These are phyloP conservation scores for Rotaria magnacalcarata DNA, from an alignment of 2,888 invertebrate genomes.

Conservation along the genomic window DNA sequence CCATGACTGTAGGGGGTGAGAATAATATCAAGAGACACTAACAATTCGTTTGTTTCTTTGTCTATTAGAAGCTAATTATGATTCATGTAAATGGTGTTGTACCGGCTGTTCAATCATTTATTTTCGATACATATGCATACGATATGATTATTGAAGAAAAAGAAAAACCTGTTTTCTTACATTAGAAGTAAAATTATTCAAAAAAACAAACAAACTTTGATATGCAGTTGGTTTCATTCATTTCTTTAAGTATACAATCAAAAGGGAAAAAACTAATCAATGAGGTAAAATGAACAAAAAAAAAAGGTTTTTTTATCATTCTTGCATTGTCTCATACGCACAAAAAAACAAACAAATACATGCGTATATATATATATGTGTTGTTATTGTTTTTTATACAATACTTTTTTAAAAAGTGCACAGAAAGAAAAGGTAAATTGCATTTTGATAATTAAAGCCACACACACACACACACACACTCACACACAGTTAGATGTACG, in stretches of 20 bases:
- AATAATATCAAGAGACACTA: not conserved
- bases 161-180: not conserved
- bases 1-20: not conserved
- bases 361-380: not conserved
- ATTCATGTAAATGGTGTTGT: not conserved
- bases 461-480: conserved; percentile 16
- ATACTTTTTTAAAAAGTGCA: conserved; percentile 21
- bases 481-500: not conserved
- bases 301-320: not conserved
- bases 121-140: not conserved
- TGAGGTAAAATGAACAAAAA: not conserved
- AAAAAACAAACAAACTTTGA: not conserved
- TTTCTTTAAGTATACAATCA: not conserved
- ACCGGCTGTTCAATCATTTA: not conserved
- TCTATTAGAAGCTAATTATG: conserved; percentile 8
- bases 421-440: not conserved
- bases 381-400: not conserved
- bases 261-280: not conserved
- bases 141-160: not conserved
- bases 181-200: not conserved
- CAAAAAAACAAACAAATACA: not conserved
- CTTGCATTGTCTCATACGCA: not conserved
- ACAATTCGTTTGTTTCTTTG: not conserved
- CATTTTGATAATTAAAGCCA: not conserved
- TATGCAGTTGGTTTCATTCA: not conserved